These are phyloP conservation scores for Probaryconus sp. DNA, from an alignment of 1,140 invertebrate species.

Conservation along the genomic window DNA sequence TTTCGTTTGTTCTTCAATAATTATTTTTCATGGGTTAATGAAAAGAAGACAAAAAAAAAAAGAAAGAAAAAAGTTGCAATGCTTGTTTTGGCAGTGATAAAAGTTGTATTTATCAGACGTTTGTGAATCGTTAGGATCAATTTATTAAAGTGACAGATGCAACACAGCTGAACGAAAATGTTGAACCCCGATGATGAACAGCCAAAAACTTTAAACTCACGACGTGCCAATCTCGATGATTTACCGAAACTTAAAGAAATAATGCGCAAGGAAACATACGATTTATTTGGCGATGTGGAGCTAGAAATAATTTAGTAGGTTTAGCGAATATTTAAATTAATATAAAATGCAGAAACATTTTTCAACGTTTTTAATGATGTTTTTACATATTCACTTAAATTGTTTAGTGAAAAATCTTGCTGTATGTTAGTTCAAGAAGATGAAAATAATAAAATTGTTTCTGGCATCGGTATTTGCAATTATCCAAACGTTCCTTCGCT, in stretches of 20 bases:
- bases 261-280: neutral
- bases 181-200: too few species aligned
- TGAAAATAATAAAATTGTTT: conserved; percentile 72
- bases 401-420: conserved; percentile 71
- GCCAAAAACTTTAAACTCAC: conserved; percentile 26
- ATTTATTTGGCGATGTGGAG: conserved; percentile 13
- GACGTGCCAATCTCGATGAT: conserved; percentile 15
- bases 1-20: neutral
- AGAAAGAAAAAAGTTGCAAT: too few species aligned
- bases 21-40: conserved; percentile 38
- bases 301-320: conserved; percentile 20
- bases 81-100: conserved; percentile 38
- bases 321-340: conserved; percentile 1
- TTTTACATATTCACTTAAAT: too few species aligned
- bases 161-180: too few species aligned
- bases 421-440: conserved; percentile 75
- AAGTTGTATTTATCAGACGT: conserved; percentile 5
- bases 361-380: too few species aligned
- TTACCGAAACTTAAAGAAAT: conserved; percentile 25
- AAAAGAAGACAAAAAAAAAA: conserved; percentile 25
- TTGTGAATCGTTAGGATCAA: conserved; percentile 11
- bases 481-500: conserved; percentile 78
- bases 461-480: conserved; percentile 76
- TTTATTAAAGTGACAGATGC: conserved; percentile 4
- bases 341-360: neutral